Evolutionary conservation across 2,113 vertebrate genomes (phyloP), one percentile per base, ranked within the genome.

Genomic region (Pseudonaja textilis): DNA sequence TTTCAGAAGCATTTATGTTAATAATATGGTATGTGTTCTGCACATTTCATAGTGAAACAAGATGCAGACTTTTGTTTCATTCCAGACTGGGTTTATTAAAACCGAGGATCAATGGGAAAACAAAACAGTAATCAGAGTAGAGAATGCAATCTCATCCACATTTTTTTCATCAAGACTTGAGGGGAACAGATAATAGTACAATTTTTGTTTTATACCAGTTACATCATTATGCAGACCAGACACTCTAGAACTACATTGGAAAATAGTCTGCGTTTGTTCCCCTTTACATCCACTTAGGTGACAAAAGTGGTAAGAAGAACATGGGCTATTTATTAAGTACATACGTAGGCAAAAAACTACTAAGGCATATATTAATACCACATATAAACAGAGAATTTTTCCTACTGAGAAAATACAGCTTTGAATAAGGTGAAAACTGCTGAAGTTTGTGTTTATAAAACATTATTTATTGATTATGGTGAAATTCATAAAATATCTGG

Each of bases 1-100:
- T 97, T 98, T 97, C 93, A 96, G 95, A 97, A 97, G 97, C 94
- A 96, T 97, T 97, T 95, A 97, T 97, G 97, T 97, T 97, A 98
- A 97, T 97, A 97, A 97, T 97, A 97, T 96, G 96, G 96, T 97
- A 96, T 97, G 95, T 50, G 81, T 96, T 96, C 89, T 23, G 96
- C 96, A 95, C 96, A 94, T 97, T 97, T 97, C 95, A 94, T 96
- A 95, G 93, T 97, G 96, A 96, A 97, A 93, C 52, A 91, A 97
- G 97, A 94, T 97, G 94, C 92, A 93, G 94, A 95, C 97, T 93
- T 95, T 95, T 96, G 97, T 96, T 94, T 94, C 96, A 69, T 90
- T 96, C 87, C 90, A 96, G 94, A 95, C 97, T 97, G 97, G 96
- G 91, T 97, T 97, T 96, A 97, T 97, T 97, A 97, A 91, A 95